Base-by-base conservation (phyloP, 2,113 vertebrate species). In the Butorides virescens region DNA sequence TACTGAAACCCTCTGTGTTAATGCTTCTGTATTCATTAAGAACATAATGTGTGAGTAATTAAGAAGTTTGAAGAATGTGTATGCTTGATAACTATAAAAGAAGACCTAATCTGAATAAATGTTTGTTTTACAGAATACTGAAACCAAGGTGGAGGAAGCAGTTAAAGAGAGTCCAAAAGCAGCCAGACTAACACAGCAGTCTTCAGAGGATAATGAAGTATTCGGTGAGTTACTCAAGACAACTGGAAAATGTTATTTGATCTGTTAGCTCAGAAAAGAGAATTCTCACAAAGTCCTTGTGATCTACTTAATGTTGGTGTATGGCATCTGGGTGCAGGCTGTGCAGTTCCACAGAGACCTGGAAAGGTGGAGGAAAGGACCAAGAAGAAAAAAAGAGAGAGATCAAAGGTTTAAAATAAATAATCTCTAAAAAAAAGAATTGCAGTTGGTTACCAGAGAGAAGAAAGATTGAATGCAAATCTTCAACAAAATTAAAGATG, bases 201-300 rank as follows among this genome's bases (percentile, higher is more conserved):
- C 97, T 78, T 98, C 98, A 5, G 99, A 99, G 67, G 99, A 98
- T 86, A 98, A 94, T 2, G 98, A 99, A 83, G 99, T 99, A 93
- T 99, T 99, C 58, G 99, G 99, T 99, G 98, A 88, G 98, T 96
- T 92, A 39, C 32, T n/a, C 0, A 1, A 11, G 37, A 32, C 37
- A 53, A 37, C 9, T 10, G 30, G 30, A 36, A 53, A 66, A 32
- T 16, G 8, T 32, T 81, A 18, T 11, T 36, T 74, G 23, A 7
- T 19, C 2, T 30, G 14, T 37, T 52, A 22, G 12, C 11, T 93
- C n/a, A 79, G 49, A 55, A 61, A n/a, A 82, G 36, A 65, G 5
- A 61, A 56, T 84, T 90, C 29, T 15, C 11, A n/a, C 14, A 46
- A 52, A 68, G 46, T 9, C 1, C 1, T 55, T 11, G 17, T 62